Evolutionary conservation across 2,113 vertebrate genomes (phyloP).

Genomic region (Centrocercus urophasianus): DNA sequence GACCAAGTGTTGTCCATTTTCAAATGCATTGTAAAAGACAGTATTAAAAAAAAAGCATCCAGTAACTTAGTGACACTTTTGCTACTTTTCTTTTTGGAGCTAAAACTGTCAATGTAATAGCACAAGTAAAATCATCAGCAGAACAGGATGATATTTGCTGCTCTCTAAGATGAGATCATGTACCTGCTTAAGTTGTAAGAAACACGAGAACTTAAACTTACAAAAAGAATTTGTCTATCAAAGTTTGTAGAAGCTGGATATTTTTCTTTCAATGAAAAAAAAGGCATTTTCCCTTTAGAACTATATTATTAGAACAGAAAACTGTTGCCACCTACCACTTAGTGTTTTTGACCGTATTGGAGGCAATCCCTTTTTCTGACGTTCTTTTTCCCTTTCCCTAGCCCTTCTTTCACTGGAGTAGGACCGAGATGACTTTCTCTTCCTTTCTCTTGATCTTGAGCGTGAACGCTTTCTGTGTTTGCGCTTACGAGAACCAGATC

Average conservation of each 20-base stretch:
- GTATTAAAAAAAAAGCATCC: not conserved
- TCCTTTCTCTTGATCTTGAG: slow-evolving; percentile 94
- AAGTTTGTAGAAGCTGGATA: not conserved
- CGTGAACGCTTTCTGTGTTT: slow-evolving; percentile 96
- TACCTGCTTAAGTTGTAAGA: not conserved
- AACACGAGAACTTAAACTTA: not conserved
- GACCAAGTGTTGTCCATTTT: not conserved
- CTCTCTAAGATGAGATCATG: not conserved
- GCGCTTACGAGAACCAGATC: slow-evolving; percentile 95
- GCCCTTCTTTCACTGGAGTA: slow-evolving; percentile 96
- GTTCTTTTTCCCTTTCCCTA: slow-evolving; percentile 93
- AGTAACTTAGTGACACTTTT: not conserved
- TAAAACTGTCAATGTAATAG: not conserved
- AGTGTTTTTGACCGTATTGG: slow-evolving; percentile 93
- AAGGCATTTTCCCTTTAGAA: not conserved
- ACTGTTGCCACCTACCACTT: slow-evolving; percentile 82
- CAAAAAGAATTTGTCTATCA: not conserved
- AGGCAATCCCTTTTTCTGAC: slow-evolving; percentile 96
- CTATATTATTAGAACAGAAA: not conserved
- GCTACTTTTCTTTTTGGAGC: not conserved
- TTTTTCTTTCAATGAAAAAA: not conserved
- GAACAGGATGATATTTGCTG: not conserved
- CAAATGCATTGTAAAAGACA: not conserved
- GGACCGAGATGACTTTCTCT: slow-evolving; percentile 93
- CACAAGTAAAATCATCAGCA: not conserved